Conservation (phyloP, 1,140 invertebrate genomes). For the Himalopsyche phryganea region DNA sequence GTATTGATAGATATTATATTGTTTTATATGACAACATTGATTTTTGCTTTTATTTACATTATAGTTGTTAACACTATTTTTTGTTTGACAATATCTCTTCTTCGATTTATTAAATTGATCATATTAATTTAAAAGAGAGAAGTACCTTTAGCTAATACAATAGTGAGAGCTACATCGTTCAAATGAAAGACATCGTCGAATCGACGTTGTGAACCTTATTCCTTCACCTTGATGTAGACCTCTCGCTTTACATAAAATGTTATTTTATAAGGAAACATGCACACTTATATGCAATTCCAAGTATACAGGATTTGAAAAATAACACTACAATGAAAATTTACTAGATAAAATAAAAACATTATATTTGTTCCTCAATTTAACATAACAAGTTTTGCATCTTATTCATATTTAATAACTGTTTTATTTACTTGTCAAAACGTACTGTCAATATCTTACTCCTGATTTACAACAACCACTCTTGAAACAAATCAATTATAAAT, state of each 20-base stretch:
- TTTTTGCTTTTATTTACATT: constrained; percentile 13
- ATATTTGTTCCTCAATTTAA: no score
- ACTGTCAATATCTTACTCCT: no score
- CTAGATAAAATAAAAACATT: no score
- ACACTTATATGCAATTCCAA: neutral
- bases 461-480: no score
- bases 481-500: no score
- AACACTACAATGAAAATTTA: constrained; percentile 1
- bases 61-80: neutral
- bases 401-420: no score
- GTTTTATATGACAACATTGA: constrained; percentile 14
- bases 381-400: no score
- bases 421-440: no score
- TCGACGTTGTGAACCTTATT: neutral
- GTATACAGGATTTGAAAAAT: constrained; percentile 3
- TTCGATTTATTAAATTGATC: constrained; percentile 18
- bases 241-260: constrained; percentile 31
- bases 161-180: constrained; percentile 7
- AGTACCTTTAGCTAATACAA: constrained; percentile 16
- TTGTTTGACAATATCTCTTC: constrained; percentile 5
- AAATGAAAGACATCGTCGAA: constrained; percentile 11
- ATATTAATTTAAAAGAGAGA: constrained; percentile 14
- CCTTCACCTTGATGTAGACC: constrained; percentile 18
- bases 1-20: constrained; percentile 13
- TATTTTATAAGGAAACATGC: constrained; percentile 32